Conservation (phyloP, 2,113 vertebrate species). For the Heterotis niloticus region DNA sequence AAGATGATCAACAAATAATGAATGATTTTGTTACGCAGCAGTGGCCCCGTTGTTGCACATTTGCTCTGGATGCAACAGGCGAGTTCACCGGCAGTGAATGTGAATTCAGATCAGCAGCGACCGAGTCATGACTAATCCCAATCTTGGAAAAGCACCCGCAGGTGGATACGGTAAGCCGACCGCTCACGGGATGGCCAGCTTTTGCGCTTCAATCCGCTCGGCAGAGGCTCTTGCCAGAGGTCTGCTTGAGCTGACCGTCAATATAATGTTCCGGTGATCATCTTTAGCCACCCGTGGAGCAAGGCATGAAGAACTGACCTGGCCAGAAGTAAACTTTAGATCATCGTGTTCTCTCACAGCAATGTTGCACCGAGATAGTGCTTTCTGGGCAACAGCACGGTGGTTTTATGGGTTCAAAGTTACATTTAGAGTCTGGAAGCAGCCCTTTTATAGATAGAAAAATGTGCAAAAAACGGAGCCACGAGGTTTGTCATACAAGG, state of each 20-base stretch:
- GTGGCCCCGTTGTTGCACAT: no score
- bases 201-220: background rate
- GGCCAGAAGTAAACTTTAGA: no score
- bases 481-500: no score
- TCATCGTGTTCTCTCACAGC: no score
- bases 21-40: background rate
- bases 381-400: no score
- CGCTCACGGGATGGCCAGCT: background rate
- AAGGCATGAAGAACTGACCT: no score
- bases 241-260: slow-evolving; percentile 40
- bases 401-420: no score
- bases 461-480: no score
- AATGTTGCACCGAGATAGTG: no score
- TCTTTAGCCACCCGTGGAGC: background rate
- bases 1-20: background rate
- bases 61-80: background rate
- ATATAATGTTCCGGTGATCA: slow-evolving; percentile 35
- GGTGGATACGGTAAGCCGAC: background rate
- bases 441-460: no score
- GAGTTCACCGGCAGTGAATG: background rate
- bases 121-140: background rate
- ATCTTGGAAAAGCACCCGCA: background rate
- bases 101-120: no score
- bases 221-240: slow-evolving; percentile 12
- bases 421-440: no score